These are phyloP conservation scores for Diadegma fenestrale DNA, from an alignment of 2,888 invertebrate genomes.

Conservation along the genomic window DNA sequence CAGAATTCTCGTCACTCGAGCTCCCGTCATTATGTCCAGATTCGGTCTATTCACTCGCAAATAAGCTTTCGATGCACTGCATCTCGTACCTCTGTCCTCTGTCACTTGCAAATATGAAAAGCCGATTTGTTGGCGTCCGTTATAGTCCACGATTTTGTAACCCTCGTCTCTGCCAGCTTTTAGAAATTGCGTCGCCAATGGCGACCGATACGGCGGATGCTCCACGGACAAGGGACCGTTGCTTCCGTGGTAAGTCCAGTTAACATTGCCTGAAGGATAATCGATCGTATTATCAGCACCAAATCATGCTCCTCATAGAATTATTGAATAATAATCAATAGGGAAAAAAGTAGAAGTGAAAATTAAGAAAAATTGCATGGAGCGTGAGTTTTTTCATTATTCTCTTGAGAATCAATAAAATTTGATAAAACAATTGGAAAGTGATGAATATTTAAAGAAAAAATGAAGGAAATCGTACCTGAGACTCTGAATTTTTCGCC, in stretches of 20 bases:
- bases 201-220: neutral
- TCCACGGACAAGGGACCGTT: neutral
- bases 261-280: neutral
- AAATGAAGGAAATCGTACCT: constrained; percentile 45
- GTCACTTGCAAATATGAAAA: constrained; percentile 86
- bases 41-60: constrained; percentile 84
- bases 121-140: constrained; percentile 85
- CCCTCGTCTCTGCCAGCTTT: constrained; percentile 83
- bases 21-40: constrained; percentile 79
- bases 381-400: too few species aligned
- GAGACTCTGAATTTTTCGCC: constrained; percentile 69
- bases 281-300: neutral
- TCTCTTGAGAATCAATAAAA: too few species aligned
- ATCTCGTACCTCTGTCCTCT: constrained; percentile 85
- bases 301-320: neutral
- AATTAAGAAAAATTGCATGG: too few species aligned
- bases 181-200: constrained; percentile 80
- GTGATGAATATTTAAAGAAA: too few species aligned
- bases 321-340: too few species aligned
- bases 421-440: too few species aligned
- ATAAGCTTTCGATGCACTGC: constrained; percentile 87
- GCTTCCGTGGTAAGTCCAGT: neutral
- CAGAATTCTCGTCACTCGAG: constrained; percentile 78
- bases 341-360: too few species aligned
- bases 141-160: constrained; percentile 83